Evolutionary conservation across 1,140 invertebrate species (phyloP).

Genomic region (Formica selysi): DNA sequence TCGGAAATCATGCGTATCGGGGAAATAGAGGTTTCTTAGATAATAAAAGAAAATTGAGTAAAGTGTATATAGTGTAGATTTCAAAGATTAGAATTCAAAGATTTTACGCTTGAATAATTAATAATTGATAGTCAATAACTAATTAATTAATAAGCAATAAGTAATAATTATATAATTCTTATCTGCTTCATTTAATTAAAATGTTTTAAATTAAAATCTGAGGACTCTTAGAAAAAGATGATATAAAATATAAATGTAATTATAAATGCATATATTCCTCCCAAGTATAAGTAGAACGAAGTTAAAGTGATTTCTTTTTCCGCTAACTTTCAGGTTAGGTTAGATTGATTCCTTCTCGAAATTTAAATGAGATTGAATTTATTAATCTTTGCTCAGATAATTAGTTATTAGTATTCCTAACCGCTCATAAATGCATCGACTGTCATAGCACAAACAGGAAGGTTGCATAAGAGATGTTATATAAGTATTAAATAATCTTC

Average conservation of each 20-base stretch:
- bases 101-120: conserved; percentile 5
- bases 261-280: background rate
- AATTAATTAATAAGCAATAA: background rate
- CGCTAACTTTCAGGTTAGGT: background rate
- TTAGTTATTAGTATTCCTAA: conserved; percentile 36
- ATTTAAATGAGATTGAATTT: conserved; percentile 21
- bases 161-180: background rate
- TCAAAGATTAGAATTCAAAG: too few relatives aligned
- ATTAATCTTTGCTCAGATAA: conserved; percentile 37
- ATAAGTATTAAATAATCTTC: conserved; percentile 53
- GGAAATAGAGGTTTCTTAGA: background rate
- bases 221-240: background rate
- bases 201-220: conserved; percentile 2
- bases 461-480: conserved; percentile 21
- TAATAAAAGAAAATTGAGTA: background rate
- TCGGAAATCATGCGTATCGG: background rate
- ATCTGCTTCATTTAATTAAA: background rate
- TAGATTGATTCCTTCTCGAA: background rate
- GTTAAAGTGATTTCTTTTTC: background rate
- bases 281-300: background rate
- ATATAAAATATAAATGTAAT: background rate
- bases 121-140: background rate
- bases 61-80: background rate
- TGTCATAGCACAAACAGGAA: conserved; percentile 19
- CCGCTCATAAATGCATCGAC: background rate